Conservation (phyloP, 2,113 vertebrate genomes). For the Zosterops pallidus region DNA sequence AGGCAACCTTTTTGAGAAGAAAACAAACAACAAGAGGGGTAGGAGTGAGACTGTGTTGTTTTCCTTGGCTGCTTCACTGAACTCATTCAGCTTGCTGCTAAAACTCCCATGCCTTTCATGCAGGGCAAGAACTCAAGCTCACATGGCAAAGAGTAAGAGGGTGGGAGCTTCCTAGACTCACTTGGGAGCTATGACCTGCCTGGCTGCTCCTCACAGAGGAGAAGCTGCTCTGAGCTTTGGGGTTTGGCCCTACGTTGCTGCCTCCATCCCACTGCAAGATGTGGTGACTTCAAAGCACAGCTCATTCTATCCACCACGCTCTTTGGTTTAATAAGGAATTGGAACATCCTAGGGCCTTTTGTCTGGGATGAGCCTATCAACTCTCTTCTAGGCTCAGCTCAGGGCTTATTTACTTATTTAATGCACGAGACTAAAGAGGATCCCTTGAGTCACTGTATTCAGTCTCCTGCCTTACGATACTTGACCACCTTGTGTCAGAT, state of each 20-base stretch:
- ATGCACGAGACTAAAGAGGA: neutral
- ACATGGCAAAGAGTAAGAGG: neutral
- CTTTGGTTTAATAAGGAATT: neutral
- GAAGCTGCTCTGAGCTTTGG: neutral
- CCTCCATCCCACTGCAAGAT: neutral
- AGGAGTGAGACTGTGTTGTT: neutral
- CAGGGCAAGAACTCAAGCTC: neutral
- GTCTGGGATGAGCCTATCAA: neutral
- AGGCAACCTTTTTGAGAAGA: neutral
- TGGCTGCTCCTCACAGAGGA: neutral
- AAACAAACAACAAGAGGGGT: neutral
- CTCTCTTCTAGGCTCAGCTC: neutral
- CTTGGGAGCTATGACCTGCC: neutral
- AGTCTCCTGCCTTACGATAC: neutral
- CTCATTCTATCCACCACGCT: neutral
- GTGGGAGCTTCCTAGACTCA: neutral
- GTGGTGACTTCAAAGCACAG: neutral
- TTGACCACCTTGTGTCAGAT: neutral
- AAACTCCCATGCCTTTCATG: neutral
- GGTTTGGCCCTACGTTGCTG: neutral
- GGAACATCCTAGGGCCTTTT: neutral
- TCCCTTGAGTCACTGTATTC: neutral
- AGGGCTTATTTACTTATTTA: neutral
- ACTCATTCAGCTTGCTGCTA: neutral
- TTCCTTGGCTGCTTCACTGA: neutral